Base-by-base conservation (phyloP, 1,140 invertebrate genomes). In the Lineus longissimus region DNA sequence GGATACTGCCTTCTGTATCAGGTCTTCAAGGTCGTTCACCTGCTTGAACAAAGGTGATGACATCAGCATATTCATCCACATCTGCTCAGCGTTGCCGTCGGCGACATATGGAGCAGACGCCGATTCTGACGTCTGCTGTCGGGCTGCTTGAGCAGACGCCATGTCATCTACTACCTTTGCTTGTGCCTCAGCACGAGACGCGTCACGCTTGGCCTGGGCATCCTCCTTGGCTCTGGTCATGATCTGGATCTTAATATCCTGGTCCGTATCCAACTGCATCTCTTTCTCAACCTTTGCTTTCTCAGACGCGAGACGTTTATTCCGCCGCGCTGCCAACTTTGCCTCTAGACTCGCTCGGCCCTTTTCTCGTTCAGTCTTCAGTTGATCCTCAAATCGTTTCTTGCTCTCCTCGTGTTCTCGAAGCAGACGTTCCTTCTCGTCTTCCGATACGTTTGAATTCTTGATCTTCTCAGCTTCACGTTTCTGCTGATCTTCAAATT, bases 51-150 rank as follows among this genome's bases (percentile, higher is more conserved):
- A 63, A 9, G 76, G 77, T 15, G 77, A 79, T 2, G 70, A 67
- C 77, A 79, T 79, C 61, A 79, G 59, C 66, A 79, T 70, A 56
- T 76, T 77, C 15, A 79, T 68, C 75, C 74, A 78, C 59, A 77
- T 75, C 57, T 78, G 75, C 63, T 79, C 76, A 47, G 59, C 51
- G 60, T 72, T 74, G 41, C 74, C 73, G 64, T 70, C 68, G 13
- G 74, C 59, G 4, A 19, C 51, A 31, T 70, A 71, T 43, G 59
- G 36, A 4, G 25, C 25, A 27, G 29, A 11, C 6, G 29, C 40
- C 55, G 41, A 54, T 45, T 27, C 59, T 22, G 41, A 22, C 6
- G 25, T n/a, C 47, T 51, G 47, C n/a, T 51, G 47, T 27, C n/a
- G 47, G 47, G 47, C n/a, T n/a, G n/a, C n/a, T n/a, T n/a, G n/a